These are phyloP conservation scores for Oligia latruncula DNA, from an alignment of 2,888 invertebrate genomes.

Conservation along the genomic window DNA sequence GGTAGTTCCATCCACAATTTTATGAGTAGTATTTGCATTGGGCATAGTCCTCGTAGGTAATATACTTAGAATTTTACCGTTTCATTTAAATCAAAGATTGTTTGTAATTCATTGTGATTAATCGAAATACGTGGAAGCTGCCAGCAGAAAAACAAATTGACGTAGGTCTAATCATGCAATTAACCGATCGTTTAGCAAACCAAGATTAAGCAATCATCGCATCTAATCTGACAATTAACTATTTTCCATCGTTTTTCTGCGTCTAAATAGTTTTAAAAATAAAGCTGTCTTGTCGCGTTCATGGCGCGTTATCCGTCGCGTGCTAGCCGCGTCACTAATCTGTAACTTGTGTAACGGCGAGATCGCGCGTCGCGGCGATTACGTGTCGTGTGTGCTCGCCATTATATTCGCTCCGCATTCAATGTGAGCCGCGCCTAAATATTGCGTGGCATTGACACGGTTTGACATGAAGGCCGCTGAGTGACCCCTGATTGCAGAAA, in stretches of 20 bases:
- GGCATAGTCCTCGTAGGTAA: background rate
- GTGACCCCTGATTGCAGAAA: slow-evolving; percentile 50
- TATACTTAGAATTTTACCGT: background rate
- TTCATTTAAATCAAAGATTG: background rate
- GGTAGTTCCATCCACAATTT: slow-evolving; percentile 19
- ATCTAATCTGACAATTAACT: slow-evolving; percentile 68
- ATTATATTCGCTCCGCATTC: slow-evolving; percentile 77
- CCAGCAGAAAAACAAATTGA: slow-evolving; percentile 37
- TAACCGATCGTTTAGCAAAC: slow-evolving; percentile 57
- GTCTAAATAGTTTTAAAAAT: slow-evolving; percentile 60
- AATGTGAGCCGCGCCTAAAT: slow-evolving; percentile 65
- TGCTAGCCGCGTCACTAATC: slow-evolving; percentile 82
- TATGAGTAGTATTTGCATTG: slow-evolving; percentile 23
- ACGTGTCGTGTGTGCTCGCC: slow-evolving; percentile 79
- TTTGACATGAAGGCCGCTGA: slow-evolving; percentile 70
- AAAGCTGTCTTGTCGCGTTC: slow-evolving; percentile 74
- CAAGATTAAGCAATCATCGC: slow-evolving; percentile 64
- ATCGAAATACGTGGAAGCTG: slow-evolving; percentile 1
- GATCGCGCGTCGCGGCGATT: slow-evolving; percentile 65
- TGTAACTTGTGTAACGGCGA: slow-evolving; percentile 78
- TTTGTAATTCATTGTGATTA: too few relatives aligned
- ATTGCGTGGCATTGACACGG: slow-evolving; percentile 76
- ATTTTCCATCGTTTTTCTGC: slow-evolving; percentile 62
- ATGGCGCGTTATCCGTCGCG: slow-evolving; percentile 81
- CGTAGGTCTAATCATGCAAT: slow-evolving; percentile 53